Base-by-base conservation (phyloP, 1,140 invertebrate genomes). In the Matsumurasca onukii region DNA sequence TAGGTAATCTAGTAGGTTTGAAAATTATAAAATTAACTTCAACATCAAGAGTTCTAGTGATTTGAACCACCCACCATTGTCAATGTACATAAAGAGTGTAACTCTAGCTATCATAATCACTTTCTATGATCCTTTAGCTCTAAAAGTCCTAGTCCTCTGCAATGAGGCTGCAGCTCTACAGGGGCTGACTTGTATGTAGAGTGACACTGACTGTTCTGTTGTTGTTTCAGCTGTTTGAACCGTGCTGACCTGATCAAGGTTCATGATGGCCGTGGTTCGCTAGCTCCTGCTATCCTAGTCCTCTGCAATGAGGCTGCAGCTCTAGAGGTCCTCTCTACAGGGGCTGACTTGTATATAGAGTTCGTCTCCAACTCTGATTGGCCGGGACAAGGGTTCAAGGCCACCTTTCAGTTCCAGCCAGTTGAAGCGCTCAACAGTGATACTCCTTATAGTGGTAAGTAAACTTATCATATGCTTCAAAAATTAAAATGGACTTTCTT, bases 371-470 rank as follows among this genome's bases (percentile, higher is more conserved):
- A 92, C 76, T 92, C 90, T 0, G 88, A 91, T 74, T 86, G 83
- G 73, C 92, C 91, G 0, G 89, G 91, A 27, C 90, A 92, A 75
- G 92, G 93, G 39, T 95, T 95, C 80, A 91, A 91, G 76, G 92
- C 91, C 31, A 89, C 83, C 74, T 94, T 88, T 78, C 86, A 91
- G 74, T 94, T 94, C 77, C 85, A 89, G 73, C 82, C 84, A 62
- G 78, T 85, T 39, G 34, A 62, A 22, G 39, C 65, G 20, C 66
- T 66, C n/a, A 65, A 67, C 27, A 66, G 63, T 49, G 86, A 89
- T 74, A 82, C 80, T 65, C 75, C 78, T 31, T 77, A 81, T 75
- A 76, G 80, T 65, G 81, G 82, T 82, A 72, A 76, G 81, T 80
- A 17, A 39, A n/a, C n/a, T n/a, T n/a, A n/a, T n/a, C n/a, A n/a